These are phyloP conservation scores for Gavialis gangeticus DNA, from an alignment of 2,113 vertebrate genomes.

Conservation along the genomic window DNA sequence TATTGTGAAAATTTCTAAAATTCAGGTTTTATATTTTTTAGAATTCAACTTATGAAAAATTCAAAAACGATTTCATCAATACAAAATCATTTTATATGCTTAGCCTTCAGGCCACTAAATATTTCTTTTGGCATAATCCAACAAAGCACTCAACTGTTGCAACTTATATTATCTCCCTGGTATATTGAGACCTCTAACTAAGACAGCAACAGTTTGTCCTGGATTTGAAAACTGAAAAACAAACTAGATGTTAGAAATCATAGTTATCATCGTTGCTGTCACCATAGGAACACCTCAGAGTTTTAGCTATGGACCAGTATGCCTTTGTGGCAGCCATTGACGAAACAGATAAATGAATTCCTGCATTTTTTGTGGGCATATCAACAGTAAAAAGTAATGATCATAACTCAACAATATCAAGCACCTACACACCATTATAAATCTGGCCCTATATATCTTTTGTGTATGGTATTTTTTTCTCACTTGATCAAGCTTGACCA, in stretches of 20 bases:
- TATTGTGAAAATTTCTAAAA: not conserved
- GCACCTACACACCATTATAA: too few species aligned
- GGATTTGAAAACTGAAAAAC: constrained; percentile 29
- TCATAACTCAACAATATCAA: too few species aligned
- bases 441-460: not conserved
- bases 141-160: constrained; percentile 22
- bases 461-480: not conserved
- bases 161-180: not conserved
- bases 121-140: constrained; percentile 35
- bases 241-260: constrained; percentile 39
- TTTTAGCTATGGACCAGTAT: constrained; percentile 31
- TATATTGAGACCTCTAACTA: constrained; percentile 45
- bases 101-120: not conserved
- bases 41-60: not conserved
- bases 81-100: not conserved
- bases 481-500: too few species aligned
- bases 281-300: constrained; percentile 8
- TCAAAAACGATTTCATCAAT: not conserved
- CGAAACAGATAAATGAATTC: constrained; percentile 21
- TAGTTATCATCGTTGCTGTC: constrained; percentile 27
- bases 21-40: not conserved
- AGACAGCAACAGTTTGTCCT: constrained; percentile 50
- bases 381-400: not conserved
- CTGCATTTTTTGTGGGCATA: not conserved
- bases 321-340: constrained; percentile 9